Base-by-base conservation (phyloP, 53 echinoderm and acorn worm genomes). In the Patiria pectinifera region DNA sequence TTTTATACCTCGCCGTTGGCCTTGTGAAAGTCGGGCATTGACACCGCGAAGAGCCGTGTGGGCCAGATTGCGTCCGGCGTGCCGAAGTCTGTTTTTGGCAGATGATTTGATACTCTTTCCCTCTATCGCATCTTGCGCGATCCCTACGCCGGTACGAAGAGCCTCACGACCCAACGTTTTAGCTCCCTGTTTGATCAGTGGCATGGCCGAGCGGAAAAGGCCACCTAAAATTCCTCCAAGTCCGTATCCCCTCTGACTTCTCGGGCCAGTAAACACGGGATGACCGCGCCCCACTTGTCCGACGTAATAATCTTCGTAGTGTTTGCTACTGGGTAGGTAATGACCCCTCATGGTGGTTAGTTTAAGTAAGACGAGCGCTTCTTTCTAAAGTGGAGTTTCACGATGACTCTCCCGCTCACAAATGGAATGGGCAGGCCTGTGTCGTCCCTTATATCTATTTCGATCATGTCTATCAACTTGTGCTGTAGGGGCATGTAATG, bases 371-470 rank as follows among this genome's bases (percentile, higher is more conserved):
- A 16, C 7, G 94, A 62, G n/a, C 92, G 80, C 6, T 69, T 70
- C 84, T 82, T 77, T 71, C 76, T 69, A 71, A 93, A 92, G 83
- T 94, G 94, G 25, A 96, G 95, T 83, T 94, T 95, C 71, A 94
- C 83, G 71, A 95, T 91, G 71, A 95, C 94, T 62, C 46, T 91
- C 49, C 96, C 94, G 3, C 94, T 92, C 61, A 84, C 26, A 85
- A 94, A 95, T 96, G 93, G 93, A 16, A 96, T 91, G 21, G 59
- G 79, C 4, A 76, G 48, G 12, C 96, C 96, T 1, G 89, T 88
- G 81, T 82, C 88, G 18, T 76, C 77, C 62, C 76, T 79, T 85
- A 94, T 60, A 72, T 80, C 58, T 6, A 93, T 48, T 46, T 83
- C 72, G 25, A 91, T 90, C 21, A 92, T 93, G 76, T 85, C 88